These are phyloP conservation scores for Sycophila sp. DNA, from an alignment of 1,140 invertebrate genomes.

Conservation along the genomic window DNA sequence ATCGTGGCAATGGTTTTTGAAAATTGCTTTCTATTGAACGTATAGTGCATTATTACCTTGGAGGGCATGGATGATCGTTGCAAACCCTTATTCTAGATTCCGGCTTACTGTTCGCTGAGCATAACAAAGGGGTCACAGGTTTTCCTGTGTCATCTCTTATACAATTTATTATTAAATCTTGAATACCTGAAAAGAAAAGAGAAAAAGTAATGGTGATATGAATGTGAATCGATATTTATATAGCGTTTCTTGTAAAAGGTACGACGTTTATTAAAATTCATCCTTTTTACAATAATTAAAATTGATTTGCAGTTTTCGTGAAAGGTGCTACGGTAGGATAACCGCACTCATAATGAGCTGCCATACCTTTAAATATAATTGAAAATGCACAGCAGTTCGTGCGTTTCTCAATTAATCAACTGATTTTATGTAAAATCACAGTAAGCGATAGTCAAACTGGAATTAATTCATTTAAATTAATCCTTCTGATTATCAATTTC, in stretches of 20 bases:
- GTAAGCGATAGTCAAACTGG: too few species aligned
- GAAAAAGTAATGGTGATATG: conserved; percentile 19
- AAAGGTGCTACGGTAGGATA: too few species aligned
- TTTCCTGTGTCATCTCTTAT: conserved; percentile 86
- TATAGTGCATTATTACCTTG: conserved; percentile 69
- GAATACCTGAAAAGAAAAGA: conserved; percentile 66
- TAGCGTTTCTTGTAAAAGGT: neutral
- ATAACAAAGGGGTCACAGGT: conserved; percentile 85
- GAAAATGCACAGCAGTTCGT: too few species aligned
- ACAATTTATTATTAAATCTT: conserved; percentile 93
- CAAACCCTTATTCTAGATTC: conserved; percentile 90
- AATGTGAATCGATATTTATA: conserved; percentile 2
- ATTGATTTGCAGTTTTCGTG: too few species aligned
- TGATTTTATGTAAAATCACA: too few species aligned
- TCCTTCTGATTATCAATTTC: too few species aligned
- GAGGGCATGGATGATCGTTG: conserved; percentile 92
- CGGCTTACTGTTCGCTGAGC: conserved; percentile 83
- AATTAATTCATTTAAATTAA: too few species aligned
- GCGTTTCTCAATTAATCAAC: too few species aligned
- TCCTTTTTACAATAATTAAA: neutral
- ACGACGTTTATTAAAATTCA: neutral
- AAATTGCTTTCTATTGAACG: neutral
- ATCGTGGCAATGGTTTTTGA: neutral
- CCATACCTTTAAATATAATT: too few species aligned
- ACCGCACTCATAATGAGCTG: too few species aligned